Evolutionary conservation across 2,797 vertebrate species (phyloP).

Genomic region (Thalassophryne amazonica): DNA sequence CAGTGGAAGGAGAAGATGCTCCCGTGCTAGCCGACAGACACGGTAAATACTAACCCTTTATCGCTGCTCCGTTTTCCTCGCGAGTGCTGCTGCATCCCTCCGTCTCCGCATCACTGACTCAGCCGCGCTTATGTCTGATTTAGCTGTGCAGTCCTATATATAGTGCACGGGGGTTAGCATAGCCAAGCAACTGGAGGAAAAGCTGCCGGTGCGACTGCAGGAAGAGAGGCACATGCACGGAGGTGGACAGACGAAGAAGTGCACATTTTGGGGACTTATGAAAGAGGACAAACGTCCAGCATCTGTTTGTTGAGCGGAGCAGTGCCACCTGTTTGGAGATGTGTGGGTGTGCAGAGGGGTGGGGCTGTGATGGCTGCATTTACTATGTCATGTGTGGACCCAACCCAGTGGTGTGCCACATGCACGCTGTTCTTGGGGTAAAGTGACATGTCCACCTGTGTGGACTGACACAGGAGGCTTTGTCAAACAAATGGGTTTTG

Average conservation of each 20-base stretch:
- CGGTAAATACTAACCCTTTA: slow-evolving; percentile 67
- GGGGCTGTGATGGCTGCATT: slow-evolving; percentile 55
- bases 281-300: slow-evolving; percentile 40
- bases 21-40: slow-evolving; percentile 57
- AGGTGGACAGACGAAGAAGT: slow-evolving; percentile 29
- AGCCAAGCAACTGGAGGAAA: slow-evolving; percentile 61
- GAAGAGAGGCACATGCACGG: slow-evolving; percentile 48
- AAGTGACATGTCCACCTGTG: slow-evolving; percentile 3
- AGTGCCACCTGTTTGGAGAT: slow-evolving; percentile 71
- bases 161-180: slow-evolving; percentile 66
- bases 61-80: slow-evolving; percentile 33
- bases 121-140: slow-evolving; percentile 46
- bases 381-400: slow-evolving; percentile 14
- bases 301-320: slow-evolving; percentile 44
- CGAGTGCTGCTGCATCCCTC: slow-evolving; percentile 31
- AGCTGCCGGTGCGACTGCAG: slow-evolving; percentile 61
- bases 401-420: background rate
- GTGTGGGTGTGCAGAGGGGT: slow-evolving; percentile 47
- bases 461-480: slow-evolving; percentile 20
- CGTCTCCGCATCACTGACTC: slow-evolving; percentile 35
- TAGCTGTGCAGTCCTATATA: slow-evolving; percentile 58
- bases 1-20: slow-evolving; percentile 67
- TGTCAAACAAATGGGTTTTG: slow-evolving; percentile 53
- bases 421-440: background rate
- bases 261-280: slow-evolving; percentile 41